These are phyloP conservation scores for Kuschelorhynchus macadamiae DNA, from an alignment of 2,888 invertebrate species.

Conservation along the genomic window DNA sequence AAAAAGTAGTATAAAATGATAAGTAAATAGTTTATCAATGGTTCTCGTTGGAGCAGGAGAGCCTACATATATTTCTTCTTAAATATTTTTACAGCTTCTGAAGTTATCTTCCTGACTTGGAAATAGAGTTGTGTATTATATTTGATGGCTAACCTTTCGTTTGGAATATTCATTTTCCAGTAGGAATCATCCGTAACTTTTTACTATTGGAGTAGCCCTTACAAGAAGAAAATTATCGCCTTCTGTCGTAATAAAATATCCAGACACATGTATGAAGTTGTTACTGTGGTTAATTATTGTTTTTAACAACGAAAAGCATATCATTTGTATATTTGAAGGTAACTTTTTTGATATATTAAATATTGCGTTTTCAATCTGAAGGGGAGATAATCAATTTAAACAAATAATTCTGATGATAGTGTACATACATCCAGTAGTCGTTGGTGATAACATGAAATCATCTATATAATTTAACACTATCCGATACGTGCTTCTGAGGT, in stretches of 20 bases:
- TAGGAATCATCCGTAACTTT: background rate
- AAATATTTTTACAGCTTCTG: background rate
- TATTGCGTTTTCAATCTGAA: background rate
- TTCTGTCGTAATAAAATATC: background rate
- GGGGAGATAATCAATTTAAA: conserved; percentile 5
- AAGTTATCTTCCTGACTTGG: too few relatives aligned
- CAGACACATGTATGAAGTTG: background rate
- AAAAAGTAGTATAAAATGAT: too few relatives aligned
- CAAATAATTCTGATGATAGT: conserved; percentile 13
- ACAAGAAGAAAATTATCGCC: background rate
- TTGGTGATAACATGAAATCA: conserved; percentile 4
- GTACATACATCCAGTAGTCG: conserved; percentile 7
- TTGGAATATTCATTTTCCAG: background rate
- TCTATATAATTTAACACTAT: conserved; percentile 10
- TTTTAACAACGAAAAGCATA: too few relatives aligned
- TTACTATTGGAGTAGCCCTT: background rate
- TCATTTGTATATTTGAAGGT: too few relatives aligned
- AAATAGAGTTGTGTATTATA: background rate
- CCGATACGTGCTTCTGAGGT: conserved; percentile 1
- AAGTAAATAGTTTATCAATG: background rate
- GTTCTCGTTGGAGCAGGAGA: conserved; percentile 3
- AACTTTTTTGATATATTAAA: background rate
- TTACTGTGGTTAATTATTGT: background rate
- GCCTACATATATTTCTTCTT: background rate
- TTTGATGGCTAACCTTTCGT: background rate